A percentile compares a stretch with the other conserved stretches of the same genome.
Conservation (phyloP, 2,113 vertebrate species). For the Stegostoma tigrinum region DNA sequence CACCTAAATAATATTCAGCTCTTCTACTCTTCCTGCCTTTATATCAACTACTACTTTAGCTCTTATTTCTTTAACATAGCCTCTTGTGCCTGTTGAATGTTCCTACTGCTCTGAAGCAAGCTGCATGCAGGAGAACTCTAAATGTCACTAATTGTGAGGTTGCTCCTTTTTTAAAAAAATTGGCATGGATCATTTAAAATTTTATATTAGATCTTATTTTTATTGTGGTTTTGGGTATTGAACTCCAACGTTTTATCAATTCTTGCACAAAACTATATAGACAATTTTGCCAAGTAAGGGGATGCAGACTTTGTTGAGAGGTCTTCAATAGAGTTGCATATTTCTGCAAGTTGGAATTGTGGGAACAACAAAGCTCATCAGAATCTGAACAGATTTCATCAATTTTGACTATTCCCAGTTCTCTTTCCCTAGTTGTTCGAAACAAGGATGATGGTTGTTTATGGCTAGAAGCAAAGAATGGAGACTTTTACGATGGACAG, state of each 20-base stretch:
- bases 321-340: too few species aligned
- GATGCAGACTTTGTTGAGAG: too few species aligned
- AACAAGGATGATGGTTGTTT: too few species aligned
- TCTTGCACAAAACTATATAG: not conserved
- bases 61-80: not conserved
- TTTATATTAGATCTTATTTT: not conserved
- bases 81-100: not conserved
- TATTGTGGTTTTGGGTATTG: not conserved
- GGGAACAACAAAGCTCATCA: not conserved
- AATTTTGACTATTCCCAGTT: not conserved
- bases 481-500: too few species aligned
- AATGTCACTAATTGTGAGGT: not conserved
- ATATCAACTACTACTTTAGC: not conserved
- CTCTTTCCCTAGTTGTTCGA: too few species aligned
- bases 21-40: not conserved
- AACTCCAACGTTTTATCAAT: not conserved
- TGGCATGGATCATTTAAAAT: not conserved
- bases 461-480: too few species aligned
- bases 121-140: not conserved
- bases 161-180: not conserved
- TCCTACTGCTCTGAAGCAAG: not conserved
- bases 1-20: too few species aligned
- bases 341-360: too few species aligned
- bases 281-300: not conserved
- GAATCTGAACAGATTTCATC: not conserved